Percentiles rank a stretch among this genome's conserved stretches.
Evolutionary conservation across 1,140 invertebrate species (phyloP).

Genomic region (Eriocheir sinensis): DNA sequence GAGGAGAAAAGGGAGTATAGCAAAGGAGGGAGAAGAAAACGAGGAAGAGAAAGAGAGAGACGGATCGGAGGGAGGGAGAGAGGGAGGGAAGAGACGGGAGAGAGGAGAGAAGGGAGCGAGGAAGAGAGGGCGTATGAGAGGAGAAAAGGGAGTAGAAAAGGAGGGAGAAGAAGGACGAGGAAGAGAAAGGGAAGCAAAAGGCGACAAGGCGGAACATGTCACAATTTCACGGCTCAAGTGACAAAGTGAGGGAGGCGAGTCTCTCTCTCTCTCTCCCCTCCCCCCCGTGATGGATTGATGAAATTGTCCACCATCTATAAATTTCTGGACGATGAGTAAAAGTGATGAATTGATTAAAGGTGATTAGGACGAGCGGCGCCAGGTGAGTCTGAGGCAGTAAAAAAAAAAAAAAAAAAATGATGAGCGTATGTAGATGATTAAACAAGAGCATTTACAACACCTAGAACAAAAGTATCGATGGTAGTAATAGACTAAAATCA

Average conservation of each 20-base stretch:
- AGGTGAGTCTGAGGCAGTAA: no score
- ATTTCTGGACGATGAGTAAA: no score
- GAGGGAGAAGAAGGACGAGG: constrained; percentile 1
- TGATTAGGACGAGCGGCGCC: no score
- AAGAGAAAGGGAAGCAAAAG: constrained; percentile 5
- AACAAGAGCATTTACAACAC: no score
- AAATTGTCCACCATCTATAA: no score
- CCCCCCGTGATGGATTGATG: not conserved
- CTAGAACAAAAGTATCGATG: no score
- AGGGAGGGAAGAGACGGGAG: not conserved
- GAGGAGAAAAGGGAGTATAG: not conserved
- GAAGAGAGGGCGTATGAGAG: not conserved
- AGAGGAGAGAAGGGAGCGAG: not conserved
- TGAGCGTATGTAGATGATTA: no score
- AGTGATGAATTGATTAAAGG: no score
- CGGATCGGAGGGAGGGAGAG: not conserved
- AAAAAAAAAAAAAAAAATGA: no score
- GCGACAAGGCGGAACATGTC: constrained; percentile 52
- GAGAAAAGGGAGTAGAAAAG: not conserved
- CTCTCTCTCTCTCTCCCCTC: constrained; percentile 9
- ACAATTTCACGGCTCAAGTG: constrained; percentile 52
- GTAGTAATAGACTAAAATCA: no score
- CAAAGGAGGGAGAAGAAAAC: not conserved
- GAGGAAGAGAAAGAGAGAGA: constrained; percentile 29
- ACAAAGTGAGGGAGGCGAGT: constrained; percentile 39